Conservation (phyloP, 2,113 vertebrate species). For the Notarius quadriscutis region DNA sequence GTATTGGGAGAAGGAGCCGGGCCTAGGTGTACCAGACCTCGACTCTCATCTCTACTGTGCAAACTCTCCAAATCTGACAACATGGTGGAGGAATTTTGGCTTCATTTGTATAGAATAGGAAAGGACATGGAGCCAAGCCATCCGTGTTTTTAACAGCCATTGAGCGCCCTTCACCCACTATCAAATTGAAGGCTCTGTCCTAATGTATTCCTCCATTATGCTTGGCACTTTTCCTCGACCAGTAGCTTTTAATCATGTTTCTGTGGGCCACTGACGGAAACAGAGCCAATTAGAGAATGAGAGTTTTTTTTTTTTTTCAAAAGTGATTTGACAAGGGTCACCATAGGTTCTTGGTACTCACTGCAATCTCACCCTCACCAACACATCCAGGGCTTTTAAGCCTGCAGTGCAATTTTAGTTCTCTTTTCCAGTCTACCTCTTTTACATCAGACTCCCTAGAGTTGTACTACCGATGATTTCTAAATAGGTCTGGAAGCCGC, state of each 20-base stretch:
- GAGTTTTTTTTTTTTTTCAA: not conserved
- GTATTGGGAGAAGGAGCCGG: too few relatives aligned
- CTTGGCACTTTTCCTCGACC: not conserved
- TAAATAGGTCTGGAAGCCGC: not conserved
- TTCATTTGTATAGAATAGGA: too few relatives aligned
- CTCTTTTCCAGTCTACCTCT: constrained; percentile 12
- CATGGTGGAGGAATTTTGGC: too few relatives aligned
- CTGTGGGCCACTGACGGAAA: constrained; percentile 9
- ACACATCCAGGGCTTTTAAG: constrained; percentile 22
- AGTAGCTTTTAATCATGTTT: constrained; percentile 18
- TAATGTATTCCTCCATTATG: not conserved
- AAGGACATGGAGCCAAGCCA: too few relatives aligned
- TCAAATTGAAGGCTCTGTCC: constrained; percentile 15
- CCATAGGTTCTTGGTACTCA: constrained; percentile 26
- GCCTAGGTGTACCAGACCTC: too few relatives aligned
- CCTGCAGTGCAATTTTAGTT: not conserved
- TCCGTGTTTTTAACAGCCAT: too few relatives aligned
- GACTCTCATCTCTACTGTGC: too few relatives aligned
- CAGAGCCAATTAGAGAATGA: constrained; percentile 23
- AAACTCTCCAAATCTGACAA: too few relatives aligned
- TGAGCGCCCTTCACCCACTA: not conserved
- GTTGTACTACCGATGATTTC: not conserved
- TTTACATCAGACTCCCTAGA: not conserved
- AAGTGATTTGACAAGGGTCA: constrained; percentile 36
- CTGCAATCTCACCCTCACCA: constrained; percentile 31